Evolutionary conservation across 2,888 invertebrate genomes (phyloP).

Genomic region (Torymus auratus): DNA sequence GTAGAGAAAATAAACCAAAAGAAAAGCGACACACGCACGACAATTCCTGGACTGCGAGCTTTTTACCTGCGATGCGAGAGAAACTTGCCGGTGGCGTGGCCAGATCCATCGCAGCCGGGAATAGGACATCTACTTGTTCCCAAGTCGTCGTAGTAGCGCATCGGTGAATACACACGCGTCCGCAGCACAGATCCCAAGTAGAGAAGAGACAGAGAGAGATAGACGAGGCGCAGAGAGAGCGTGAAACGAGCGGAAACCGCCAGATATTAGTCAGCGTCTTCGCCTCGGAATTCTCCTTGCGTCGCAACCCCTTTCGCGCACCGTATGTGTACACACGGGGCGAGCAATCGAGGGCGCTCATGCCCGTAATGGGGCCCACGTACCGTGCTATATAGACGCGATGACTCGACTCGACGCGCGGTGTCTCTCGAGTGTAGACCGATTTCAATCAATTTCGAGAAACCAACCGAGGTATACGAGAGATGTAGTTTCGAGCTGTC

Average conservation of each 20-base stretch:
- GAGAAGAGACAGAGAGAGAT: slow-evolving; percentile 38
- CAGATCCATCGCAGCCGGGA: slow-evolving; percentile 97
- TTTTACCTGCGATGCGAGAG: slow-evolving; percentile 96
- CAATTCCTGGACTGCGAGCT: background rate
- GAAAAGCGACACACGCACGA: background rate
- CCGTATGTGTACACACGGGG: slow-evolving; percentile 7
- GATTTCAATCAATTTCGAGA: slow-evolving; percentile 37
- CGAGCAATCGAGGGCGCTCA: slow-evolving; percentile 56
- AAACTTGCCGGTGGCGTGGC: slow-evolving; percentile 99
- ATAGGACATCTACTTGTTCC: slow-evolving; percentile 86
- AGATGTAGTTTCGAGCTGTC: background rate
- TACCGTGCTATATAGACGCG: background rate
- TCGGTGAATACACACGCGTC: slow-evolving; percentile 31
- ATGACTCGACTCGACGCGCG: slow-evolving; percentile 10
- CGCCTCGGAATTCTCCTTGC: slow-evolving; percentile 50
- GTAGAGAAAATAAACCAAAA: slow-evolving; percentile 12
- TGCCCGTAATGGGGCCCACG: slow-evolving; percentile 40
- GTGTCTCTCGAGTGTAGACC: background rate
- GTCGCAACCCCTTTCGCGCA: slow-evolving; percentile 4
- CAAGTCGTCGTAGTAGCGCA: slow-evolving; percentile 65
- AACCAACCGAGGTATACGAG: background rate
- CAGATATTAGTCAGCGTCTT: slow-evolving; percentile 76
- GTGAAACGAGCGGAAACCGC: slow-evolving; percentile 76
- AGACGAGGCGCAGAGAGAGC: slow-evolving; percentile 65
- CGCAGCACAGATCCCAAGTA: slow-evolving; percentile 16